phyloP scores from a whole-genome alignment of 1,140 invertebrate genomes.

The Lasioglossum baleicum region DNA sequence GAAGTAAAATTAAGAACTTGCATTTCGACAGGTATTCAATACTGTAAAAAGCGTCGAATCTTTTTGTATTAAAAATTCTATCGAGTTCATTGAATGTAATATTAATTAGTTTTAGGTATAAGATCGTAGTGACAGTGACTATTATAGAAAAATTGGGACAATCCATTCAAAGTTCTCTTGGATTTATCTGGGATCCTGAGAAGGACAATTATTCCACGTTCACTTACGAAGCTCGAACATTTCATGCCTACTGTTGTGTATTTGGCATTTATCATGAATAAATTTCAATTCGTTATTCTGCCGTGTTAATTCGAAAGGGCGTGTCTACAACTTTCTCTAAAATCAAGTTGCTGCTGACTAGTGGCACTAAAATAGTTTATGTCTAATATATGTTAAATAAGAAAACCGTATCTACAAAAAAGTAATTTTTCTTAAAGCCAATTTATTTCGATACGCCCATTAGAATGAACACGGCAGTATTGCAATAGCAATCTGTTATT shows the following conservation, averaged over 20 bases:
- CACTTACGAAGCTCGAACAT: constrained; percentile 67
- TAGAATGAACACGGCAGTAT: too few relatives aligned
- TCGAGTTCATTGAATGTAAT: neutral
- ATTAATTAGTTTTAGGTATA: constrained; percentile 64
- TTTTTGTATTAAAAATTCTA: too few relatives aligned
- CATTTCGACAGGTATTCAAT: constrained; percentile 79
- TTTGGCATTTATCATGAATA: constrained; percentile 71
- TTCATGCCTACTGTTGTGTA: constrained; percentile 71
- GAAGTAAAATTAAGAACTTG: constrained; percentile 75
- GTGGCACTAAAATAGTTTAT: too few relatives aligned
- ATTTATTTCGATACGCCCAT: too few relatives aligned
- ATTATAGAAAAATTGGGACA: constrained; percentile 75
- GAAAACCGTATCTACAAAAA: too few relatives aligned
- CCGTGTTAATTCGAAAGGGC: too few relatives aligned
- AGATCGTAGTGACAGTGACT: constrained; percentile 70
- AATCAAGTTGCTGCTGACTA: too few relatives aligned
- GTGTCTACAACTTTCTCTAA: too few relatives aligned
- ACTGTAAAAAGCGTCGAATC: neutral
- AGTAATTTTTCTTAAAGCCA: too few relatives aligned
- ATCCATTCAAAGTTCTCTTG: constrained; percentile 62
- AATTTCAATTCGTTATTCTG: constrained; percentile 1
- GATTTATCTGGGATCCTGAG: constrained; percentile 72
- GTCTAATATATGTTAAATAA: too few relatives aligned
- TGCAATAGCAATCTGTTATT: too few relatives aligned
- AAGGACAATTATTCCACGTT: constrained; percentile 72